Evolutionary conservation across 1,140 invertebrate genomes (phyloP).

Genomic region (Mycetomoellerius zeteki): DNA sequence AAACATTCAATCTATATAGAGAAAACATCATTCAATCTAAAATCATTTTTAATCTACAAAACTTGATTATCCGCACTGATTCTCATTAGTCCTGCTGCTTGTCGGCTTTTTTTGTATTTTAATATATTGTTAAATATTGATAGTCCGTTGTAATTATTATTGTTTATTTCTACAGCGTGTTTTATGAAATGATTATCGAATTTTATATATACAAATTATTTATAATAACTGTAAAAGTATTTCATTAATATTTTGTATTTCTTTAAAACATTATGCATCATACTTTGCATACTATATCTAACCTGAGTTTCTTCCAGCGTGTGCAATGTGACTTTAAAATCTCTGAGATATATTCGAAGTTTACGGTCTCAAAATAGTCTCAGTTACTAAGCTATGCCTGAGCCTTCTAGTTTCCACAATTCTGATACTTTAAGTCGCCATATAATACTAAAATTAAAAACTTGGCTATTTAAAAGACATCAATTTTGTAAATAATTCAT

Average conservation of each 20-base stretch:
- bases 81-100: too few species aligned
- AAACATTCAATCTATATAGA: too few species aligned
- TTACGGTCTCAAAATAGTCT: conserved; percentile 26
- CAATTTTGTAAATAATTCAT: background rate
- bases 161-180: too few species aligned
- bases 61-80: too few species aligned
- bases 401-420: background rate
- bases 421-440: background rate
- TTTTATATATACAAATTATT: conserved; percentile 8
- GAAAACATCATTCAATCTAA: too few species aligned
- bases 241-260: background rate
- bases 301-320: conserved; percentile 8
- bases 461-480: background rate
- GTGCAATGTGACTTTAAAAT: conserved; percentile 31
- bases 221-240: background rate
- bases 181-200: background rate
- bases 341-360: conserved; percentile 27
- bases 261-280: background rate
- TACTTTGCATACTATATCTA: background rate
- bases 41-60: too few species aligned
- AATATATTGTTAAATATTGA: too few species aligned
- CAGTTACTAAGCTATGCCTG: conserved; percentile 3
- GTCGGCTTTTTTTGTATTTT: too few species aligned
- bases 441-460: background rate
- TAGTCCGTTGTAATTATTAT: too few species aligned